Base-by-base conservation (phyloP, 1,140 invertebrate species). In the Aphis craccivora region DNA sequence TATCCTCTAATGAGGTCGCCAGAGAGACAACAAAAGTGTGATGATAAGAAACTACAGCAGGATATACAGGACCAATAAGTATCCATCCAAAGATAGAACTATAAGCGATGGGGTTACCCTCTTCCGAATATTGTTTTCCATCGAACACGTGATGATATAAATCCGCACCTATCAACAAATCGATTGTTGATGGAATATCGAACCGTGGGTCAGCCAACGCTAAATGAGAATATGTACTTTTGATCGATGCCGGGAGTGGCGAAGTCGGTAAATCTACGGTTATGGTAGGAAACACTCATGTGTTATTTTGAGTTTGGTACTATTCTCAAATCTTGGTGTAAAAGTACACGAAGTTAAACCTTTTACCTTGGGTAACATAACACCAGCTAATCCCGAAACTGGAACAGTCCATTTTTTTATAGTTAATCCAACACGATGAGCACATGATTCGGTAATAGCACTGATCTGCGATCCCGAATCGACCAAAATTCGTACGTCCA, bases 1-100 rank as follows among this genome's bases (percentile, higher is more conserved):
- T 84, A 35, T 84, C 83, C 37, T 84, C 83, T 84, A 84, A 84
- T 84, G 83, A 84, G 6, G 83, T 84, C 14, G 83, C 37, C 20
- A 43, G 9, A 4, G 40, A 37, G 14, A 37, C 22, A 18, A 14
- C 83, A 84, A 84, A 84, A 18, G 83, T 40, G 20, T 84, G n/a
- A 23, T 40, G 11, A 18, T 6, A 22, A 9, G 35, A 23, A 40
- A 18, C 5, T 23, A 2, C 14, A 23, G 11, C 25, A 0, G 83
- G 37, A 20, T 35, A 23, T 14, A 40, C 35, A 11, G 83, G 83
- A 84, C 83, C 83, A 22, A 84, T 40, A 18, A 40, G 1, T 14
- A 84, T 40, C 83, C 35, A 84, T 45, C 43, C 43, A 45, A 45
- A 45, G 43, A 45, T 45, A 45, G 43, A 45, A 45, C 43, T 45